phyloP scores from a whole-genome alignment of 2,888 invertebrate species.

The Lasioglossum leucozonium region DNA sequence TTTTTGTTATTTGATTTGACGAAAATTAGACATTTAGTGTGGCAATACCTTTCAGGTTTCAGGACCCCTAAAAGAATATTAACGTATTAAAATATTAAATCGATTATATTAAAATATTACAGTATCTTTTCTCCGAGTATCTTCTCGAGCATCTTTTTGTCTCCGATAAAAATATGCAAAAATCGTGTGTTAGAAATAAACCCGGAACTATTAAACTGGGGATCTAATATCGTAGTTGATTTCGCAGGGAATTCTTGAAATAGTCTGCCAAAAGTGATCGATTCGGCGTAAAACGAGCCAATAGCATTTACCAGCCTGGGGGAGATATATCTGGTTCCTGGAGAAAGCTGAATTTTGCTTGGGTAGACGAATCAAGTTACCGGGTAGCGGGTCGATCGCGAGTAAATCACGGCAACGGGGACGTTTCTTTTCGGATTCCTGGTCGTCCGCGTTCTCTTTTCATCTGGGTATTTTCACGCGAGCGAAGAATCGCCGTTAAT shows the following conservation, averaged over 20 bases:
- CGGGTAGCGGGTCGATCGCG: background rate
- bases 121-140: too few relatives aligned
- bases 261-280: background rate
- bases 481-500: conserved; percentile 46
- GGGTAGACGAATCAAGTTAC: conserved; percentile 17
- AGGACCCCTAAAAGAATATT: too few relatives aligned
- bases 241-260: background rate
- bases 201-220: background rate
- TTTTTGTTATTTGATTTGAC: too few relatives aligned
- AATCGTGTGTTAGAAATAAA: background rate
- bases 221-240: background rate
- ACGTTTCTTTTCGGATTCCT: background rate
- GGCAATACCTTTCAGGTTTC: too few relatives aligned
- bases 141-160: too few relatives aligned
- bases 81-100: too few relatives aligned
- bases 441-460: background rate
- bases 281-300: background rate
- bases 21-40: too few relatives aligned
- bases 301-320: background rate
- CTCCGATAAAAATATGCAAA: background rate
- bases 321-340: background rate
- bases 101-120: too few relatives aligned
- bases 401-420: background rate
- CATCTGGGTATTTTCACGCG: background rate
- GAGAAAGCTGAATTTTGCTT: conserved; percentile 14